Evolutionary conservation across 92 coral and sea anemone genomes (phyloP), one percentile per base, ranked within the genome.

Genomic region (Chrysogorgia sp.): DNA sequence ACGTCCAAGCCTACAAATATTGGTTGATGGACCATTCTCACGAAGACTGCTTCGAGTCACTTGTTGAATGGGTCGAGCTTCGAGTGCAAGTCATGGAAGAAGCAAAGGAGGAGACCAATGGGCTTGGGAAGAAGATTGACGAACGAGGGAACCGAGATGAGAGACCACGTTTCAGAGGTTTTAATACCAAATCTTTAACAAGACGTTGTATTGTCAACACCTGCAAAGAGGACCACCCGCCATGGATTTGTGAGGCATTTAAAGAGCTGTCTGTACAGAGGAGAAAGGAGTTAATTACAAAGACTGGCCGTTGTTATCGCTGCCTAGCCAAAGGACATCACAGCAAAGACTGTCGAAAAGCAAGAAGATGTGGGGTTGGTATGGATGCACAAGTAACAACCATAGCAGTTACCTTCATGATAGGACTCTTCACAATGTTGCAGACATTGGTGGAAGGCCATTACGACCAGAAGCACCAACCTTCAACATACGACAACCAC

Each of bases 81-180:
- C 58, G 83, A 48, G 83, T 76, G 1, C 83, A 76, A 21, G 60
- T 75, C 48, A 83, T 83, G 87, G n/a, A n/a, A n/a, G n/a, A n/a
- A n/a, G n/a, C n/a, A n/a, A n/a, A n/a, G n/a, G n/a, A n/a, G n/a
- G n/a, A n/a, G n/a, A n/a, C n/a, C n/a, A n/a, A n/a, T n/a, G n/a
- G n/a, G n/a, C n/a, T n/a, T n/a, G n/a, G 87, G 23, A 33, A 52
- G 56, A 71, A 29, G 20, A 71, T 12, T 4, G 43, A 37, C 43
- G 12, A 37, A 37, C 43, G 12, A 5, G 43, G 12, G 43, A 37
- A 37, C 12, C 43, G 43, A 66, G 45, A 58, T 40, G 55, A 57
- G 28, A 22, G 81, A 50, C 25, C 9, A 15, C 66, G 67, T 79
- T 15, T 17, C 7, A 19, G 77, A 53, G 60, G 34, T 17, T 79